These are phyloP conservation scores for Steinernema hermaphroditum DNA, from an alignment of 2,888 invertebrate species.

Conservation along the genomic window DNA sequence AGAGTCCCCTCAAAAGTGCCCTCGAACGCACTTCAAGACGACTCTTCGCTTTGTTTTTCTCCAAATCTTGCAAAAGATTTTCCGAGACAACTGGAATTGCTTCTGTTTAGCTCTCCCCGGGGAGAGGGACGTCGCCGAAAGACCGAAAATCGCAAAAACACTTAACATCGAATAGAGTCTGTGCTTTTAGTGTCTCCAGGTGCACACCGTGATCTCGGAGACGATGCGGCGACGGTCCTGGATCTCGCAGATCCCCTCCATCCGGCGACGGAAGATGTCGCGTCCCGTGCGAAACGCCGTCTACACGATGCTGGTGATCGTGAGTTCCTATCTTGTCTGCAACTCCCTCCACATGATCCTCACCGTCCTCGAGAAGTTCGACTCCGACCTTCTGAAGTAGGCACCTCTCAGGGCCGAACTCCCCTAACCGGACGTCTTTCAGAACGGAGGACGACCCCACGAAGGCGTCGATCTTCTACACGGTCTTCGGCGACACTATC, in stretches of 20 bases:
- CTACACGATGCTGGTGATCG: slow-evolving; percentile 57
- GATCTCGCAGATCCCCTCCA: slow-evolving; percentile 37
- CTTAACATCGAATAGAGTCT: background rate
- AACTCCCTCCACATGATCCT: slow-evolving; percentile 53
- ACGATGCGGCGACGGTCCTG: slow-evolving; percentile 15
- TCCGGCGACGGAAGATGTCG: slow-evolving; percentile 41
- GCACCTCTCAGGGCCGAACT: slow-evolving; percentile 42
- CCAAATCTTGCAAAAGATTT: too few relatives aligned
- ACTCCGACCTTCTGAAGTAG: slow-evolving; percentile 47
- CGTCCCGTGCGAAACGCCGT: slow-evolving; percentile 51
- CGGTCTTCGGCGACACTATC: slow-evolving; percentile 53
- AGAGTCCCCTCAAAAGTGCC: too few relatives aligned
- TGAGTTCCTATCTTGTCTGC: slow-evolving; percentile 55
- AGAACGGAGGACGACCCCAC: slow-evolving; percentile 48
- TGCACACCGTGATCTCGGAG: slow-evolving; percentile 20
- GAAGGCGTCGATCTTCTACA: slow-evolving; percentile 54
- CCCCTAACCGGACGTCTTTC: slow-evolving; percentile 29
- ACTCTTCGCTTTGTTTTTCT: too few relatives aligned
- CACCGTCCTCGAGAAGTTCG: slow-evolving; percentile 36
- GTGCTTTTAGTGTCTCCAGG: slow-evolving; percentile 7
- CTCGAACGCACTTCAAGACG: too few relatives aligned
- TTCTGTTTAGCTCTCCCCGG: too few relatives aligned
- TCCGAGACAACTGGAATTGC: too few relatives aligned
- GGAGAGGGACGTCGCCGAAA: background rate
- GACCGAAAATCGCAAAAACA: background rate